Conservation (phyloP, 30 jellyfish, hydroid and myxozoan species). For the Haliclystus octoradiatus region DNA sequence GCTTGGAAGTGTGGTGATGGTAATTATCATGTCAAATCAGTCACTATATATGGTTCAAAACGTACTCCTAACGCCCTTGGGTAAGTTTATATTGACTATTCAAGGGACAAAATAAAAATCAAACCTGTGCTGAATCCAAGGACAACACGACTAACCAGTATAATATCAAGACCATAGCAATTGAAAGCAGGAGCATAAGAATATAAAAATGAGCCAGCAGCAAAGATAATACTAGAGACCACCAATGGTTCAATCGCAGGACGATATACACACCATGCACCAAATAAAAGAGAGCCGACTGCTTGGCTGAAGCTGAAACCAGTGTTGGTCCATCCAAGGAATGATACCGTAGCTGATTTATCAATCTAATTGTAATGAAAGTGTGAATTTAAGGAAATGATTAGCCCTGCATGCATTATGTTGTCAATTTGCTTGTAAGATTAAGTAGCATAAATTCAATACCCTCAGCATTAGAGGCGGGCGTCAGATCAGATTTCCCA, state of each 20-base stretch:
- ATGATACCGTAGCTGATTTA: constrained; percentile 21
- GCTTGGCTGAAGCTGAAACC: constrained; percentile 43
- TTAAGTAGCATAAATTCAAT: too few relatives aligned
- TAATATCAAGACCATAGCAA: constrained; percentile 15
- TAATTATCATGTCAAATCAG: too few relatives aligned
- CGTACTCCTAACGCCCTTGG: too few relatives aligned
- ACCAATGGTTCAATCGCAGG: constrained; percentile 37
- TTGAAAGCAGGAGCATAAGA: constrained; percentile 38
- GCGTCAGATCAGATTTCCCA: too few relatives aligned
- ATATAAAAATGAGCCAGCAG: constrained; percentile 32
- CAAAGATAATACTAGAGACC: constrained; percentile 10
- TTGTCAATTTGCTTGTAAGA: too few relatives aligned
- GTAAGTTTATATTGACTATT: too few relatives aligned
- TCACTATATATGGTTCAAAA: too few relatives aligned
- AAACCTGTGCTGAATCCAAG: constrained; percentile 58
- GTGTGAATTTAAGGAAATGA: too few relatives aligned
- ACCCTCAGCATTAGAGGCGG: too few relatives aligned
- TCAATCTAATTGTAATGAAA: too few relatives aligned
- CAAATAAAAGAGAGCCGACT: constrained; percentile 26
- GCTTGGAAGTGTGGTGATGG: too few relatives aligned
- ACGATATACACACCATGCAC: constrained; percentile 46
- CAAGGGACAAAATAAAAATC: background rate
- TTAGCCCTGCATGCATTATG: too few relatives aligned
- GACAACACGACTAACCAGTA: constrained; percentile 36
- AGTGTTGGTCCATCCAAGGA: constrained; percentile 56